These are phyloP conservation scores for Ephydatia muelleri DNA, from an alignment of 37 sponge, comb jelly and placozoan species.

Conservation along the genomic window DNA sequence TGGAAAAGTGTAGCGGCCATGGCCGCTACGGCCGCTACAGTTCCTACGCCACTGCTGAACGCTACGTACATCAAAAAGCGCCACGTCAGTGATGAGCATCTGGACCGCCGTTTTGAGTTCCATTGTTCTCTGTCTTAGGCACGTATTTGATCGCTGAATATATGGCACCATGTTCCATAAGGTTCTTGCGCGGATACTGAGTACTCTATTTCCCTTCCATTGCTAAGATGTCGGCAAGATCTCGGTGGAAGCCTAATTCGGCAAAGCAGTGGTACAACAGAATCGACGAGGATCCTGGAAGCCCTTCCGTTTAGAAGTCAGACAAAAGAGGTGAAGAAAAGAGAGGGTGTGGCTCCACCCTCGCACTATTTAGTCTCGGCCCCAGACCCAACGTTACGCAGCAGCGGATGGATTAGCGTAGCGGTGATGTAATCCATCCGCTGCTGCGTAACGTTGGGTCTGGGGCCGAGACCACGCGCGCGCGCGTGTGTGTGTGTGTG, in stretches of 20 bases:
- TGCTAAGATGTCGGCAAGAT: conserved; percentile 11
- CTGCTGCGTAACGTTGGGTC: too few relatives aligned
- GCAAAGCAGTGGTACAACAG: conserved; percentile 85
- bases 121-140: neutral
- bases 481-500: neutral
- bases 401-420: too few relatives aligned
- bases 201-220: conserved; percentile 71
- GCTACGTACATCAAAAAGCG: too few relatives aligned
- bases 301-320: conserved; percentile 86
- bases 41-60: too few relatives aligned
- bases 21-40: too few relatives aligned
- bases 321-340: conserved; percentile 62
- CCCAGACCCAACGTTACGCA: too few relatives aligned
- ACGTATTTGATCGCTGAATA: neutral
- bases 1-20: too few relatives aligned
- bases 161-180: conserved; percentile 41
- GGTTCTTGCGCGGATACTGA: conserved; percentile 11
- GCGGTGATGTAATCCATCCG: too few relatives aligned
- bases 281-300: conserved; percentile 81
- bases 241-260: conserved; percentile 15
- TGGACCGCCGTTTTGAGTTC: neutral
- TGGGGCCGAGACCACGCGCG: too few relatives aligned
- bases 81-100: neutral
- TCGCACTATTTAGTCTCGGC: neutral
- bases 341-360: neutral